phyloP scores from a whole-genome alignment of 37 sponge, comb jelly and placozoan species.

The Agelas oroides region DNA sequence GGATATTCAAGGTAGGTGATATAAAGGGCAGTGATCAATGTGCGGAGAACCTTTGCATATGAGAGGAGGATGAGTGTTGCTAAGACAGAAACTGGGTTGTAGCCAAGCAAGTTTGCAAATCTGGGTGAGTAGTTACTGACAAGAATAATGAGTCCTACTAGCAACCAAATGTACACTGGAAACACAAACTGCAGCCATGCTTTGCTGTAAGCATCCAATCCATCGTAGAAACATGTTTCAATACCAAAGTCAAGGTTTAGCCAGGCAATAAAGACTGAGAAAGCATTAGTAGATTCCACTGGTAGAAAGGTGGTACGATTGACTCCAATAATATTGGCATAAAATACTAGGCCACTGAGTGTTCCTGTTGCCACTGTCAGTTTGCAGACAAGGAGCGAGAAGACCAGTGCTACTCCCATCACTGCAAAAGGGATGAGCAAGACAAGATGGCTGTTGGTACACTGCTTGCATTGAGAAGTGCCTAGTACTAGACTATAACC shows the following conservation, averaged over 20 bases:
- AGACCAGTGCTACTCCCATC: background rate
- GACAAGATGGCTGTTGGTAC: background rate
- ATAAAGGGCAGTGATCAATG: background rate
- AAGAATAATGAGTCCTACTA: slow-evolving; percentile 17
- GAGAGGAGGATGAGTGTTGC: slow-evolving; percentile 28
- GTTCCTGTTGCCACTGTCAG: slow-evolving; percentile 17
- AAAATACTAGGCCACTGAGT: background rate
- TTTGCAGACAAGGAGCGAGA: background rate
- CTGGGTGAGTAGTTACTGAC: background rate
- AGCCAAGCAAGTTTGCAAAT: background rate
- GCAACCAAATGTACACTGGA: background rate
- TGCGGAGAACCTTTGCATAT: slow-evolving; percentile 10
- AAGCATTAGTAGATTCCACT: background rate
- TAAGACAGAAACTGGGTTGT: slow-evolving; percentile 25
- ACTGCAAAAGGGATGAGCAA: background rate
- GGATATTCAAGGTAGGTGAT: background rate
- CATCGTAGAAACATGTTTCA: slow-evolving; percentile 28
- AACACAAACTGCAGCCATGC: slow-evolving; percentile 32
- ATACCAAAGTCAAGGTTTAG: slow-evolving; percentile 30
- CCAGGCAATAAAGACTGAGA: slow-evolving; percentile 17
- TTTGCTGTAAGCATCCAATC: slow-evolving; percentile 11
- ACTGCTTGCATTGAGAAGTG: background rate
- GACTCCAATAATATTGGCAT: slow-evolving; percentile 7
- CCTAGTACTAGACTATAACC: slow-evolving; percentile 8
- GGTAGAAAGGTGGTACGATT: background rate